A percentile compares a stretch with the other conserved stretches of the same genome.
Evolutionary conservation across 1,140 invertebrate species (phyloP).

Genomic region (Babylonia areolata): DNA sequence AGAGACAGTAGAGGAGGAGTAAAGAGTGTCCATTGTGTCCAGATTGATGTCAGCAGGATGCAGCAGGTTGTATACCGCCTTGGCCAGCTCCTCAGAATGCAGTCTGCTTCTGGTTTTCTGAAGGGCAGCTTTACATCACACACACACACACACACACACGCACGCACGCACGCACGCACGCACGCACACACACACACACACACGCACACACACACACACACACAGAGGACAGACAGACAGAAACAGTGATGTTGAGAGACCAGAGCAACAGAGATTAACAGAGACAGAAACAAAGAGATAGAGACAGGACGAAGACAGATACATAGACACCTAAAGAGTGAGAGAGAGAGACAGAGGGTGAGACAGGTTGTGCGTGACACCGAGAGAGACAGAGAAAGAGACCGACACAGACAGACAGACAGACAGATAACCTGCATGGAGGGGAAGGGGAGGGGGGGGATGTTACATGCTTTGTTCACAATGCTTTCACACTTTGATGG

Average conservation of each 20-base stretch:
- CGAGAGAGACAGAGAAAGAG: background rate
- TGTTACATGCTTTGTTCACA: background rate
- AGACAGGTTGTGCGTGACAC: too few relatives aligned
- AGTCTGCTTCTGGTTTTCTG: background rate
- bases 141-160: constrained; percentile 8
- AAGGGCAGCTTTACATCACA: background rate
- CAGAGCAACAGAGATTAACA: too few relatives aligned
- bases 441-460: background rate
- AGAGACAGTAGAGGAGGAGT: too few relatives aligned
- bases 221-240: background rate
- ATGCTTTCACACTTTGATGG: too few relatives aligned
- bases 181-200: background rate
- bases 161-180: background rate
- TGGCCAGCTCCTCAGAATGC: background rate
- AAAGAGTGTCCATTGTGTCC: too few relatives aligned
- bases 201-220: background rate
- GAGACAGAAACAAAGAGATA: background rate
- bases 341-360: background rate
- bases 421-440: background rate
- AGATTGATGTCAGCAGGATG: too few relatives aligned
- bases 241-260: too few relatives aligned
- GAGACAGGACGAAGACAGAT: background rate
- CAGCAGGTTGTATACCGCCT: too few relatives aligned
- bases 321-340: background rate
- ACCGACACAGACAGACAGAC: background rate